Conservation (phyloP, 2,797 vertebrate genomes). For the Enoplosus armatus region DNA sequence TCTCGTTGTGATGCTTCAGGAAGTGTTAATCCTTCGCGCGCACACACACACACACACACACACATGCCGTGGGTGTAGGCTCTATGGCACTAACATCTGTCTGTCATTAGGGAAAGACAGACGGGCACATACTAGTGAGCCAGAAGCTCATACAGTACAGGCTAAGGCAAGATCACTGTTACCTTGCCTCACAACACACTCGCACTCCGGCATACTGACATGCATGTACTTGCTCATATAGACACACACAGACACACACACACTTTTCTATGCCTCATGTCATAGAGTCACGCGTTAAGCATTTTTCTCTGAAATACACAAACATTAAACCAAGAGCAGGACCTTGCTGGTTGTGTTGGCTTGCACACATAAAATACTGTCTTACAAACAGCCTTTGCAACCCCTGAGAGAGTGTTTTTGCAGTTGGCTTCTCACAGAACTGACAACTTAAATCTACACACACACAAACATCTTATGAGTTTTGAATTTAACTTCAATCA, state of each 20-base stretch:
- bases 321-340: not conserved
- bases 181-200: constrained; percentile 66
- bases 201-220: constrained; percentile 6
- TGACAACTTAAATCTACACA: not conserved
- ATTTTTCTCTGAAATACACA: constrained; percentile 4
- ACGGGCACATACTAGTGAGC: constrained; percentile 48
- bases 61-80: constrained; percentile 37
- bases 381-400: not conserved
- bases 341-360: not conserved
- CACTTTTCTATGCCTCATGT: not conserved
- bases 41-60: constrained; percentile 27
- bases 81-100: constrained; percentile 74
- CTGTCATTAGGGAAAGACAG: constrained; percentile 69
- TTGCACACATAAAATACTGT: constrained; percentile 1
- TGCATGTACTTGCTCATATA: not conserved
- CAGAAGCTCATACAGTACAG: constrained; percentile 39
- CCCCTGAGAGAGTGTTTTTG: not conserved
- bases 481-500: not conserved
- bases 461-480: not conserved
- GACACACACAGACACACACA: not conserved
- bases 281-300: not conserved
- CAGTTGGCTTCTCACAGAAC: not conserved
- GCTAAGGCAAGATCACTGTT: constrained; percentile 67
- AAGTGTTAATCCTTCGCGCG: constrained; percentile 47
- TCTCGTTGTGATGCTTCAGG: constrained; percentile 39